Base-by-base conservation (phyloP, 2,888 invertebrate species). In the Sphaerophoria rueppellii region DNA sequence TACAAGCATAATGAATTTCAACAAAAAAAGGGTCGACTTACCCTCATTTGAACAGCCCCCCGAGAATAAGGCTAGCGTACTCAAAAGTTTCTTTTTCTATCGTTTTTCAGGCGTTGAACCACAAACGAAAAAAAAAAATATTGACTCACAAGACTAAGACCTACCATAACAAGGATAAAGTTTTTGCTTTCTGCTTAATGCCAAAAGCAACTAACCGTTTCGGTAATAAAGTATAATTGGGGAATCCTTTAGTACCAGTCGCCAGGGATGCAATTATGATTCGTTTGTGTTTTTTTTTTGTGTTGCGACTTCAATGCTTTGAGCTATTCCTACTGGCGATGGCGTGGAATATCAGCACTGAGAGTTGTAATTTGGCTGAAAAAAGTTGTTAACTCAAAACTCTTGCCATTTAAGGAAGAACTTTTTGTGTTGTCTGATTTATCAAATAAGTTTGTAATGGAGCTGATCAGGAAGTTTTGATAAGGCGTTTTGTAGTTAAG, bases 101-200 rank as follows among this genome's bases (percentile, higher is more conserved):
- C n/a, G 0, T 16, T 43, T 5, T 74, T 63, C 57, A 63, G 48
- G 54, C 16, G 32, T 60, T 55, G 74, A 65, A 79, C 43, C 46
- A 24, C 43, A 60, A 24, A 24, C 24, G 1, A 61, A 60, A 43
- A 35, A 34, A 63, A 63, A 35, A 34, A 63, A 63, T 63, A 63
- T 65, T 65, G 65, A 65, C 50, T 65, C 35, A 40, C 24, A 43
- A 24, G 24, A 24, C 34, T 76, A 77, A 80, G 87, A 87, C 89
- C 88, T 89, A 87, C 88, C 88, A 61, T 87, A 89, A 88, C 87
- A 88, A 87, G 82, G 86, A 87, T 87, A 88, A 87, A 87, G 75
- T 78, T 74, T 69, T 65, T 32, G 24, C 34, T 63, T 12, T 32
- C 81, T 46, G 16, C 57, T 16, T 55, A 48, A 57, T 60, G 43